These are phyloP conservation scores for Musca domestica DNA, from an alignment of 1,140 invertebrate genomes.

Conservation along the genomic window DNA sequence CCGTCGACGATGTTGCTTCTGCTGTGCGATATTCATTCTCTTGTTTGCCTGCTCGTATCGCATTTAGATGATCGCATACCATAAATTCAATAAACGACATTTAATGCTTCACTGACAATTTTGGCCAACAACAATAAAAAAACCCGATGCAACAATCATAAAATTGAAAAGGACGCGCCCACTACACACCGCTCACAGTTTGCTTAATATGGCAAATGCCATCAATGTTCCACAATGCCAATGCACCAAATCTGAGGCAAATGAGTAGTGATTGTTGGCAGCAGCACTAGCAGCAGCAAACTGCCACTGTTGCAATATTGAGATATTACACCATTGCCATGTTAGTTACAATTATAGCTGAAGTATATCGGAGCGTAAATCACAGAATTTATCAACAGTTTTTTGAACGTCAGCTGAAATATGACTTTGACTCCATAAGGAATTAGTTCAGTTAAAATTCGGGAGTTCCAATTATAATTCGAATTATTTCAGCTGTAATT, in stretches of 20 bases:
- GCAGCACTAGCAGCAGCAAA: neutral
- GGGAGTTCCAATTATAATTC: too few species aligned
- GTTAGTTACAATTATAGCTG: too few species aligned
- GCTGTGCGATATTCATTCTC: too few species aligned
- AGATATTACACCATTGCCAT: neutral
- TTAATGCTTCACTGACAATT: slow-evolving; percentile 23
- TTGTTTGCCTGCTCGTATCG: slow-evolving; percentile 5
- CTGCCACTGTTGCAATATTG: neutral
- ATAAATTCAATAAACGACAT: slow-evolving; percentile 28
- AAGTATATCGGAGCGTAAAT: too few species aligned
- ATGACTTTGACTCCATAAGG: too few species aligned
- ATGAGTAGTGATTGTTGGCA: slow-evolving; percentile 9
- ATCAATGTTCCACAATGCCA: slow-evolving; percentile 1
- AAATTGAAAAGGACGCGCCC: slow-evolving; percentile 19
- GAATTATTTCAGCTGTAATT: too few species aligned
- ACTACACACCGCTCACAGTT: neutral
- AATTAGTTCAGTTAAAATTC: too few species aligned
- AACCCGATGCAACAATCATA: slow-evolving; percentile 14
- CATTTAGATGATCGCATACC: slow-evolving; percentile 25
- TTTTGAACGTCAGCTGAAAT: too few species aligned
- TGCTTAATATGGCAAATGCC: neutral
- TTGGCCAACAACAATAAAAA: neutral
- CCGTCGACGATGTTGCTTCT: too few species aligned
- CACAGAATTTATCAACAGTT: too few species aligned
- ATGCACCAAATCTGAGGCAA: slow-evolving; percentile 2